Conservation (phyloP, 2,888 invertebrate genomes). For the Hypena proboscidalis region DNA sequence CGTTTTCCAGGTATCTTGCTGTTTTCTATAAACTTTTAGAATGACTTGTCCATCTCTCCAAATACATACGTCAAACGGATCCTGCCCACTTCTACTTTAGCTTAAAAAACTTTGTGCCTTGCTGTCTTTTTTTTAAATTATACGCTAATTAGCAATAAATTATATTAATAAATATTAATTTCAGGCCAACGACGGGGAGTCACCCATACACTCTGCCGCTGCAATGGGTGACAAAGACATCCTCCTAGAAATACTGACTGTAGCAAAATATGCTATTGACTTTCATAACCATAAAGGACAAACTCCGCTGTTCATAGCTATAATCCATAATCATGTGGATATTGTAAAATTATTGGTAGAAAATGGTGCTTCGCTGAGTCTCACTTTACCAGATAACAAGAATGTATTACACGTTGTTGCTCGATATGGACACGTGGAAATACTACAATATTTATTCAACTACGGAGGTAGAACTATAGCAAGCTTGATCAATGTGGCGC, state of each 20-base stretch:
- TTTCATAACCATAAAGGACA: constrained; percentile 61
- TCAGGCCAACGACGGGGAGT: constrained; percentile 31
- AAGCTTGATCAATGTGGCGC: background rate
- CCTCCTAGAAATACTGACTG: constrained; percentile 66
- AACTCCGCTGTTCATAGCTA: constrained; percentile 69
- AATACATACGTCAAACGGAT: too few species aligned
- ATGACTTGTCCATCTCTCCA: too few species aligned
- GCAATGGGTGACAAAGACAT: constrained; percentile 67
- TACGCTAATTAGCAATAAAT: background rate
- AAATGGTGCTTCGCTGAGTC: constrained; percentile 51
- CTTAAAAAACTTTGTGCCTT: background rate
- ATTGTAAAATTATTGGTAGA: constrained; percentile 64
- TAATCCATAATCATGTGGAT: constrained; percentile 57
- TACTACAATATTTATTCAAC: background rate
- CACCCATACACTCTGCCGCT: constrained; percentile 75
- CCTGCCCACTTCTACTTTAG: too few species aligned
- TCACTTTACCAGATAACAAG: background rate
- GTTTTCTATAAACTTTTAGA: too few species aligned
- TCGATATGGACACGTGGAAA: constrained; percentile 59
- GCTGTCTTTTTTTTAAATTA: background rate
- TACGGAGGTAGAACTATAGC: background rate
- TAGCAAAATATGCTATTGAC: constrained; percentile 50
- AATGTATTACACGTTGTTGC: constrained; percentile 60
- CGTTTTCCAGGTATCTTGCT: too few species aligned
- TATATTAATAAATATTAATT: background rate